Evolutionary conservation across 2,888 invertebrate species (phyloP), one percentile per base, ranked within the genome.

Genomic region (Operophtera brumata): DNA sequence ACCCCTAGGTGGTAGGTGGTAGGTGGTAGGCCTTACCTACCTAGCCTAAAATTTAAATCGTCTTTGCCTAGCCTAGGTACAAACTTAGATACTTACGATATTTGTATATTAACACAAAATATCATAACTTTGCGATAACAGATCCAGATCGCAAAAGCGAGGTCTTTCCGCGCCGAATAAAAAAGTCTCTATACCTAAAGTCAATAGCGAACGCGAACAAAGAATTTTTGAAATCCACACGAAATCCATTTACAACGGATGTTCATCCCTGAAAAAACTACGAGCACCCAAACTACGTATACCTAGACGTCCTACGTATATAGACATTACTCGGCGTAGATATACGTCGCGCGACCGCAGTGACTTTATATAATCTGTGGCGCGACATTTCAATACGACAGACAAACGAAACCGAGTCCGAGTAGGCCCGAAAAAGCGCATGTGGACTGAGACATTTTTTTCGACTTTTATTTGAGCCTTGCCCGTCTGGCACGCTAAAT

Each of bases 241-340:
- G 61, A 67, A 75, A 74, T 72, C 75, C 74, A 77, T 77, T 77
- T 74, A 67, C 64, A 59, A 57, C 71, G 67, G 60, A 49, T 50
- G 48, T 62, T 66, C 58, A 58, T 59, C 62, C 62, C 61, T 66
- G 67, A 66, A 66, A 67, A 70, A 66, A 66, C 65, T 67, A 61
- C 55, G 60, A 43, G 37, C 36, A 40, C 37, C 40, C 39, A 41
- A 28, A 28, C 47, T 50, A 28, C 28, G 41, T 34, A 41, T 36
- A 39, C n/a, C n/a, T 32, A 34, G 34, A 11, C 36, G 26, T 45
- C 6, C 14, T 37, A 37, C 36, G 42, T 30, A 37, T n/a, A 26
- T 40, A 40, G 30, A 20, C 46, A 28, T 26, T 13, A 10, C 37
- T n/a, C 12, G 12, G 20, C 9, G 30, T 41, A 37, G 36, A 20